Evolutionary conservation across 2,113 vertebrate species (phyloP).

Genomic region (Osmerus mordax): DNA sequence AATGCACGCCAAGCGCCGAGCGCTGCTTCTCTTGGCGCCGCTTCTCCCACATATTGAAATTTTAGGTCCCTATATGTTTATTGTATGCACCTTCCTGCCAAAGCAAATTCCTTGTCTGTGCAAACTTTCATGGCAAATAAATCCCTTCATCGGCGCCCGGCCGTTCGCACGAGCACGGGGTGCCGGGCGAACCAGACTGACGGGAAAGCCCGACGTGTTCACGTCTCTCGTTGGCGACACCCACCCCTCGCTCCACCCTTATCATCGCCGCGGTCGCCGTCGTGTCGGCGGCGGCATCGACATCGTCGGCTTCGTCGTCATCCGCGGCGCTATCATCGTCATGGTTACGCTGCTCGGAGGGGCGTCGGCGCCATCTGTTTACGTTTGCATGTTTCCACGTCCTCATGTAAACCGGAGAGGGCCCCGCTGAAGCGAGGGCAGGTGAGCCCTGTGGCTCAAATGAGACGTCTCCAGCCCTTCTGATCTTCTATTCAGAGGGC

Average conservation of each 20-base stretch:
- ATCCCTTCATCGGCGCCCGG: conserved; percentile 27
- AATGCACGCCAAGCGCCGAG: neutral
- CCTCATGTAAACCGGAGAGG: neutral
- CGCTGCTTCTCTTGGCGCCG: neutral
- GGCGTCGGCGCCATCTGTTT: neutral
- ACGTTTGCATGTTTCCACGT: neutral
- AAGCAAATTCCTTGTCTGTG: too few species aligned
- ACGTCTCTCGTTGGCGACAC: too few species aligned
- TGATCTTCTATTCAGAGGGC: conserved; percentile 61
- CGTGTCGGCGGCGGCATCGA: too few species aligned
- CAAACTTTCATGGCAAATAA: too few species aligned
- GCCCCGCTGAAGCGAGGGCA: too few species aligned
- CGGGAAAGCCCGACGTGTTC: neutral
- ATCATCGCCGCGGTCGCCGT: too few species aligned
- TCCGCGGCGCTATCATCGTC: too few species aligned
- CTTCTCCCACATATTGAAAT: too few species aligned
- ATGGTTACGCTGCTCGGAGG: neutral
- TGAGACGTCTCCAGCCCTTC: conserved; percentile 39
- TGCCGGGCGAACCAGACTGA: conserved; percentile 46
- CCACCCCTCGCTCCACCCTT: too few species aligned
- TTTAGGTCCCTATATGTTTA: too few species aligned
- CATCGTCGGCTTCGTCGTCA: too few species aligned
- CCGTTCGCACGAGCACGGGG: neutral
- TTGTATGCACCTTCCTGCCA: too few species aligned
- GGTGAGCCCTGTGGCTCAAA: conserved; percentile 33